Percentiles rank a stretch among this genome's conserved stretches.
phyloP scores from a whole-genome alignment of 2,113 vertebrate species.

The Petaurus breviceps region DNA sequence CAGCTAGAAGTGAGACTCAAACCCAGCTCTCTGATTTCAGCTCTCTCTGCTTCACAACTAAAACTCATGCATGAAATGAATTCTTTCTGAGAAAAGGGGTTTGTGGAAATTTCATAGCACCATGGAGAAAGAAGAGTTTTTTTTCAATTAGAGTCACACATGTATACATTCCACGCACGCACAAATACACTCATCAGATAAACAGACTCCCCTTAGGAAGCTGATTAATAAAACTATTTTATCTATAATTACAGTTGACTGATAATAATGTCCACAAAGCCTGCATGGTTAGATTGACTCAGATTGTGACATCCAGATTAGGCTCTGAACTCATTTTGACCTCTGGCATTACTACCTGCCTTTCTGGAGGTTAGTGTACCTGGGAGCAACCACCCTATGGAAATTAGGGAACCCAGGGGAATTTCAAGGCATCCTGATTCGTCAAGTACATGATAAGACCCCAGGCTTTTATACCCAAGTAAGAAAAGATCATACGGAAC shows the following conservation, averaged over 20 bases:
- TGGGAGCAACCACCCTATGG: conserved; percentile 29
- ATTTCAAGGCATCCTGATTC: conserved; percentile 43
- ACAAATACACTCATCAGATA: conserved; percentile 73
- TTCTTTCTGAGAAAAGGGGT: neutral
- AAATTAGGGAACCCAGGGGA: conserved; percentile 9
- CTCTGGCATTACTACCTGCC: conserved; percentile 56
- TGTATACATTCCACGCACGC: neutral
- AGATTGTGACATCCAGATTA: conserved; percentile 78
- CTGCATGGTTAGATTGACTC: conserved; percentile 70
- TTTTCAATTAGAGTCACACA: neutral
- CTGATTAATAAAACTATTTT: conserved; percentile 79
- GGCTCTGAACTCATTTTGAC: conserved; percentile 77
- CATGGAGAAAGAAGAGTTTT: neutral
- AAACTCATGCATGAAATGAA: neutral
- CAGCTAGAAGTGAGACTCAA: neutral
- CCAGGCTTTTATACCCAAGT: neutral
- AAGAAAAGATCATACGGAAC: neutral
- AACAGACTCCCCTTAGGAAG: conserved; percentile 72
- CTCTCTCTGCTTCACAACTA: neutral
- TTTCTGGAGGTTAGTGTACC: conserved; percentile 58
- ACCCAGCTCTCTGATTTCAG: neutral
- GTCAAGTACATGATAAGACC: neutral
- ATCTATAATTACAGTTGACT: conserved; percentile 80
- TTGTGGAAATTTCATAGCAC: neutral
- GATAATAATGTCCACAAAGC: conserved; percentile 77